Conservation (phyloP, 64 coral and sea anemone species). For the Montipora cactus region DNA sequence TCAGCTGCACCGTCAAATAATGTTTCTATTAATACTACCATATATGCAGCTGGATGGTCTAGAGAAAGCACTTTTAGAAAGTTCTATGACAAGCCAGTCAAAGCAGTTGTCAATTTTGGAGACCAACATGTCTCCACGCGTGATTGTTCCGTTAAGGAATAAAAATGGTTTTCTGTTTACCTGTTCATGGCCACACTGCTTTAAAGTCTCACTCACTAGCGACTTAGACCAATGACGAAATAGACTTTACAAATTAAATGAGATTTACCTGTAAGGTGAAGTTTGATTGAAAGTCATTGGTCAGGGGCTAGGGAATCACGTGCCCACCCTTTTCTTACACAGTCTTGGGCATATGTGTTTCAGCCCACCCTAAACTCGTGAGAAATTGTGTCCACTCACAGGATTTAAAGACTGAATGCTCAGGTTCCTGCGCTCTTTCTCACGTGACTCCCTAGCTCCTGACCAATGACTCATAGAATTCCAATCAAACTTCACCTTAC, state of each 20-base stretch:
- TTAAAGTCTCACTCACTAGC: background rate
- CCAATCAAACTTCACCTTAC: background rate
- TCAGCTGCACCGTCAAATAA: too few relatives aligned
- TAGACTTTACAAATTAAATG: too few relatives aligned
- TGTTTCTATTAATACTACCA: too few relatives aligned
- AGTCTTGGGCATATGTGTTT: background rate
- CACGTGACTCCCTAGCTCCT: slow-evolving; percentile 23
- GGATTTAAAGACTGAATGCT: slow-evolving; percentile 66
- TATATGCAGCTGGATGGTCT: too few relatives aligned
- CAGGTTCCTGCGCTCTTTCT: slow-evolving; percentile 41
- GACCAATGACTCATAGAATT: background rate
- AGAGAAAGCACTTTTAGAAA: too few relatives aligned
- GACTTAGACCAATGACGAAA: background rate
- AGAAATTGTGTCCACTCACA: slow-evolving; percentile 32
- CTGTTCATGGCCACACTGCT: background rate
- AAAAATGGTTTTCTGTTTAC: background rate
- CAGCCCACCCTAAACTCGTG: background rate
- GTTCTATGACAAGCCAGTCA: too few relatives aligned
- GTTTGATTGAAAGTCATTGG: background rate
- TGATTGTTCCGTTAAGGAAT: background rate
- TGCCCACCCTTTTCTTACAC: background rate
- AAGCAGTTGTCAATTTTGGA: too few relatives aligned
- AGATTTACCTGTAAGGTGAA: background rate
- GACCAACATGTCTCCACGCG: too few relatives aligned
- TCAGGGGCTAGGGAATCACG: background rate